phyloP scores from a whole-genome alignment of 2,888 invertebrate species.

The Mimas tiliae region DNA sequence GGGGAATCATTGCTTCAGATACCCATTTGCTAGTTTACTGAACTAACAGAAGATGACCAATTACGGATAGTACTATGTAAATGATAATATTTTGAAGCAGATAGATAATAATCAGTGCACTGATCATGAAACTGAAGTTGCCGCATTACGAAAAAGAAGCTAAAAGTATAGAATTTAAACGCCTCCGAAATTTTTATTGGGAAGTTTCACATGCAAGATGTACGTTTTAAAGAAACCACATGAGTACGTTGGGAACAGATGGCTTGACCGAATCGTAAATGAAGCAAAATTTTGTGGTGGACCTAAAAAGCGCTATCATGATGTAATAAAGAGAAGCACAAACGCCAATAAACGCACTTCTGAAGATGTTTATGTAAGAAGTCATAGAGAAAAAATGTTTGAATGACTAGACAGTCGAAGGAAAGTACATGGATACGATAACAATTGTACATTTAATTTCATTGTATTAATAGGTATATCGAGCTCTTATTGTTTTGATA shows the following conservation, averaged over 20 bases:
- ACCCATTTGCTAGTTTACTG: too few relatives aligned
- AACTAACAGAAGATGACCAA: too few relatives aligned
- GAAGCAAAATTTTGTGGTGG: constrained; percentile 9
- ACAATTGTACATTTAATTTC: not conserved
- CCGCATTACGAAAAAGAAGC: too few relatives aligned
- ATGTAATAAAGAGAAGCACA: not conserved
- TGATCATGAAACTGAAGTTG: too few relatives aligned
- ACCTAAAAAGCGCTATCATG: not conserved
- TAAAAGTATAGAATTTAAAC: too few relatives aligned
- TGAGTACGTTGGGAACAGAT: constrained; percentile 10
- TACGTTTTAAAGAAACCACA: constrained; percentile 2
- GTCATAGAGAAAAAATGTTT: too few relatives aligned
- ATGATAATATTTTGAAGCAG: too few relatives aligned
- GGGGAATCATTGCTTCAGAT: too few relatives aligned
- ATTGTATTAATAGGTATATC: not conserved
- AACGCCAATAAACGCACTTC: not conserved
- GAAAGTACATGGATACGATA: not conserved
- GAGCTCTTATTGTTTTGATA: not conserved
- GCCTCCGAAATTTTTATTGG: not conserved
- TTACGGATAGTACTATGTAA: too few relatives aligned
- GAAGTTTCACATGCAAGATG: not conserved
- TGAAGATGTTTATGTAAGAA: too few relatives aligned
- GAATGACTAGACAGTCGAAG: not conserved
- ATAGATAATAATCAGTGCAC: too few relatives aligned
- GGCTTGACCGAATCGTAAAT: constrained; percentile 14